These are phyloP conservation scores for Xiphophorus birchmanni DNA, from an alignment of 2,797 vertebrate genomes.

Conservation along the genomic window DNA sequence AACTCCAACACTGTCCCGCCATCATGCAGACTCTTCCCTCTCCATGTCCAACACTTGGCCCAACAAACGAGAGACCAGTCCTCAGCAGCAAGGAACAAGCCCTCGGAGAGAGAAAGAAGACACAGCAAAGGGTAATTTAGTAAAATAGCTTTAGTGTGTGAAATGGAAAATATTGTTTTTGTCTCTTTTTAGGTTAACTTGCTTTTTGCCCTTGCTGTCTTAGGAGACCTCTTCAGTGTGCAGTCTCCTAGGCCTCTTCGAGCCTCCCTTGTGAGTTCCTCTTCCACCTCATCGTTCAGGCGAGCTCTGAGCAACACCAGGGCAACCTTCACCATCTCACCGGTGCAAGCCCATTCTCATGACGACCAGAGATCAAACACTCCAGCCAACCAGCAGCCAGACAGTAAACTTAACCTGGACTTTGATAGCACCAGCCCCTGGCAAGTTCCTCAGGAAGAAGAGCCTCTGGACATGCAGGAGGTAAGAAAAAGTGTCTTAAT, in stretches of 20 bases:
- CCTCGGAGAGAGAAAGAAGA: slow-evolving; percentile 73
- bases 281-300: slow-evolving; percentile 81
- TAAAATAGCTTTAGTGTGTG: slow-evolving; percentile 8
- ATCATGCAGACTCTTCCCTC: slow-evolving; percentile 71
- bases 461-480: slow-evolving; percentile 89
- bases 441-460: slow-evolving; percentile 78
- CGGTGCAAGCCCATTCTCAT: slow-evolving; percentile 66
- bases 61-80: slow-evolving; percentile 81
- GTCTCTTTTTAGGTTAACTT: background rate
- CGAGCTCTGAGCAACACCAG: slow-evolving; percentile 69
- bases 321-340: slow-evolving; percentile 77
- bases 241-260: slow-evolving; percentile 80
- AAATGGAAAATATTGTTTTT: slow-evolving; percentile 1
- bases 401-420: slow-evolving; percentile 70
- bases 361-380: slow-evolving; percentile 51
- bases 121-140: slow-evolving; percentile 58
- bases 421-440: slow-evolving; percentile 66
- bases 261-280: slow-evolving; percentile 80
- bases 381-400: slow-evolving; percentile 47
- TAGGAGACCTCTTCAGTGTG: slow-evolving; percentile 80
- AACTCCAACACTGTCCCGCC: slow-evolving; percentile 70
- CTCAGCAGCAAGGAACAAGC: slow-evolving; percentile 73
- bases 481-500: slow-evolving; percentile 68
- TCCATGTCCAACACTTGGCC: slow-evolving; percentile 93
- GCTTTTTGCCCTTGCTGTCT: slow-evolving; percentile 1